Evolutionary conservation across 2,797 vertebrate genomes (phyloP).

Genomic region (Chaetophractus vellerosus): DNA sequence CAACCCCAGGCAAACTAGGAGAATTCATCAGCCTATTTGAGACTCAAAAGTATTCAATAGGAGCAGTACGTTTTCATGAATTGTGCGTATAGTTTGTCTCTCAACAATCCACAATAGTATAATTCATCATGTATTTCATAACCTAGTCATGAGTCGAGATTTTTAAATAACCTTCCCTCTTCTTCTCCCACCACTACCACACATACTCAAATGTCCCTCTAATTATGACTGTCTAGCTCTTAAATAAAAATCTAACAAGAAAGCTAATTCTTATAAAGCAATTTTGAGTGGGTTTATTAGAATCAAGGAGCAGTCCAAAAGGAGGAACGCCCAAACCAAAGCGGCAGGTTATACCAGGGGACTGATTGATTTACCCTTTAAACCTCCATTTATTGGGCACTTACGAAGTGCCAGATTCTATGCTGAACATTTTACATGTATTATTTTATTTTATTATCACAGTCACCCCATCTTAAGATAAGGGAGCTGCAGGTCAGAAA

Average conservation of each 20-base stretch:
- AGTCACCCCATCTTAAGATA: background rate
- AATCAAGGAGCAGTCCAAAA: background rate
- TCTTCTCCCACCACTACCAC: background rate
- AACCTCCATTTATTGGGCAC: background rate
- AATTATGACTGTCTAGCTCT: background rate
- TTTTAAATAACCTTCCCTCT: background rate
- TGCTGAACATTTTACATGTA: background rate
- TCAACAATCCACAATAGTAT: background rate
- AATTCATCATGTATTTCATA: slow-evolving; percentile 5
- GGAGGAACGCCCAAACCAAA: background rate
- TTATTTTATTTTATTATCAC: background rate
- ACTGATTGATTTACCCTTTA: background rate
- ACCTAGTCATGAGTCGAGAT: background rate
- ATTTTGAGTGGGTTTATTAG: background rate
- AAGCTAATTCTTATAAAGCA: slow-evolving; percentile 8
- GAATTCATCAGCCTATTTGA: background rate
- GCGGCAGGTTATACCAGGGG: background rate
- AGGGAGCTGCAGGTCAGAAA: background rate
- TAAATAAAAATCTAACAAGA: slow-evolving; percentile 14
- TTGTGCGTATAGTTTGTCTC: background rate
- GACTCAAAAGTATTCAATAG: background rate
- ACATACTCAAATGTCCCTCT: background rate
- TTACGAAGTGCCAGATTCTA: background rate
- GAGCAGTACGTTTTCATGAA: background rate
- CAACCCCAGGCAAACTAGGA: background rate